phyloP scores from a whole-genome alignment of 2,113 vertebrate genomes.

The Passer domesticus region DNA sequence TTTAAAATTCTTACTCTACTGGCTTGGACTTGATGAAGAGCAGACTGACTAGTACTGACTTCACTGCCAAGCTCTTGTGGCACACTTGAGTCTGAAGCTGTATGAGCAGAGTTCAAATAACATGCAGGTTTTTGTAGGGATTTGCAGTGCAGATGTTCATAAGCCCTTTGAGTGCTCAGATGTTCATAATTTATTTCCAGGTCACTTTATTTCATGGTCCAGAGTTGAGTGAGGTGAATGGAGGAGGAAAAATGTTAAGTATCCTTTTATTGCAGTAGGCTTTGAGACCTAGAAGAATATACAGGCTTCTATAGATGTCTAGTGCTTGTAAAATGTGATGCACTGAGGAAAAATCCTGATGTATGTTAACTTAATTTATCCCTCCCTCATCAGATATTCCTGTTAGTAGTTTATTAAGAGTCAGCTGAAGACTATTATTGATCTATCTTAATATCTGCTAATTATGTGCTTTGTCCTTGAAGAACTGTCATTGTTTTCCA shows the following conservation, averaged over 20 bases:
- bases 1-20: background rate
- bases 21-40: background rate
- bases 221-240: background rate
- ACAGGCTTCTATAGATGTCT: background rate
- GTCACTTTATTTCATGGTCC: background rate
- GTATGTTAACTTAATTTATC: background rate
- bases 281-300: background rate
- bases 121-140: background rate
- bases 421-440: background rate
- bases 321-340: background rate
- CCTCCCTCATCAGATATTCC: background rate
- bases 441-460: background rate
- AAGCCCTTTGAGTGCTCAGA: background rate
- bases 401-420: background rate
- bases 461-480: background rate
- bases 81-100: background rate
- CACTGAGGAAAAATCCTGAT: background rate
- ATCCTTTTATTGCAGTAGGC: background rate
- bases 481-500: background rate
- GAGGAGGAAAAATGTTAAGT: background rate
- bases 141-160: background rate
- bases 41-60: background rate
- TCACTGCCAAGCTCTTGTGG: background rate
- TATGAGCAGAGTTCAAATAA: background rate
- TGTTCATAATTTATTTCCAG: background rate